phyloP scores from a whole-genome alignment of 2,797 vertebrate genomes.

The Coregonus suidteri region DNA sequence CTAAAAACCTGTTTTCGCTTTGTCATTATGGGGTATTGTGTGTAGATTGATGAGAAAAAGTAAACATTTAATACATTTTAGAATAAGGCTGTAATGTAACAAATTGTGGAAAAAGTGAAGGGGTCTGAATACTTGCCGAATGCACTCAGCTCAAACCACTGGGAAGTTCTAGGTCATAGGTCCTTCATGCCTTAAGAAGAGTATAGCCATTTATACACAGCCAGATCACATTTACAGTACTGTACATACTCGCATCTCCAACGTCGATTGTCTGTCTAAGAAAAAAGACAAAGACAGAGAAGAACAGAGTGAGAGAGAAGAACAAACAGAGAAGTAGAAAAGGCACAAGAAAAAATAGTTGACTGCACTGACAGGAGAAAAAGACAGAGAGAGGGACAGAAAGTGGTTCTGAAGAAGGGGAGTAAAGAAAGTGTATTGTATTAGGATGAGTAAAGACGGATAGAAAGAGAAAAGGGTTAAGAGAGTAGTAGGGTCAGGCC shows the following conservation, averaged over 20 bases:
- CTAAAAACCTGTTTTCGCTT: too few species aligned
- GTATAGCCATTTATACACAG: not conserved
- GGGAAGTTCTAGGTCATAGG: not conserved
- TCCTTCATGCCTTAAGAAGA: not conserved
- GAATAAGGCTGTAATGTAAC: too few species aligned
- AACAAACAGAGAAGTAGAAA: slow-evolving; percentile 36
- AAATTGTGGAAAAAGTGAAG: too few species aligned
- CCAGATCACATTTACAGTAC: not conserved
- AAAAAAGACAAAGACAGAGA: not conserved
- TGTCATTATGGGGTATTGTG: too few species aligned
- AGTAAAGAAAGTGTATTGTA: not conserved
- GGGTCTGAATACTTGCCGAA: too few species aligned
- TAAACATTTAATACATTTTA: too few species aligned
- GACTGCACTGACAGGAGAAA: slow-evolving; percentile 50
- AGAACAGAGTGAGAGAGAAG: not conserved
- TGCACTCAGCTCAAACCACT: not conserved
- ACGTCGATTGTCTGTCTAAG: not conserved
- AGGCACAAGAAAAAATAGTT: slow-evolving; percentile 41
- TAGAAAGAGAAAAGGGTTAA: not conserved
- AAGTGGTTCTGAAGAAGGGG: not conserved
- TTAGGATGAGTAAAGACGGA: not conserved
- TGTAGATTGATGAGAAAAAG: too few species aligned
- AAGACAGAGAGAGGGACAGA: slow-evolving; percentile 25
- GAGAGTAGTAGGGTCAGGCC: not conserved
- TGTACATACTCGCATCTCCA: too few species aligned